Evolutionary conservation across 2,797 vertebrate species (phyloP), one percentile per base, ranked within the genome.

Genomic region (Toxotes lorentzi): DNA sequence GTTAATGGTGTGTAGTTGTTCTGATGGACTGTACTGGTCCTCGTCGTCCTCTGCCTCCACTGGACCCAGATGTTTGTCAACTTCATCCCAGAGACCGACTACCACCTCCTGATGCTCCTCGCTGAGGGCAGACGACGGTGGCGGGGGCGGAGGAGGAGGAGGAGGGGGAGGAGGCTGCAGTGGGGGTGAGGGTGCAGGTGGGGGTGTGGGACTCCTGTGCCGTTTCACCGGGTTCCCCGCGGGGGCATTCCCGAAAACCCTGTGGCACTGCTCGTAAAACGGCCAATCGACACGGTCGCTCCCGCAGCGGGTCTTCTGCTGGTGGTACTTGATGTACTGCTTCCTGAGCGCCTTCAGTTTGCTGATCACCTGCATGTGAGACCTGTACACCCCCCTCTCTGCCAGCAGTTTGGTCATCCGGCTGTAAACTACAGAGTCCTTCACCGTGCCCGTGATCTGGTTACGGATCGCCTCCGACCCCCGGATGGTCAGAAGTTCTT

Each of bases 291-390:
- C 72, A 16, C 51, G 56, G 30, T 63, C 47, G 38, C 35, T 57
- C 0, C 81, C 81, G 71, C 56, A 71, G 61, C 74, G 63, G n/a
- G 17, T 59, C 64, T 76, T 83, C 68, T 83, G 83, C 40, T 83
- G 24, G n/a, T 90, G 86, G 16, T 81, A 84, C 57, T 72, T 78
- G 17, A 11, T 13, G 81, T 88, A 86, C 68, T 88, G 80, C 40
- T 82, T 90, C 68, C 76, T 77, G 2, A 88, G 90, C 23, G 81
- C 73, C 79, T 91, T 88, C 58, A 89, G 83, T 4, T 90, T 86
- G 67, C 77, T 88, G 62, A 89, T 83, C 11, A 85, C 84, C 62
- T 90, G 90, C 76, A 88, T 81, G 63, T 85, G 86, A 0, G 87
- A 75, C 43, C 86, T 45, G 69, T 74, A 72, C 41, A 89, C 79